These are phyloP conservation scores for Tachycineta bicolor DNA, from an alignment of 2,113 vertebrate species.

Conservation along the genomic window DNA sequence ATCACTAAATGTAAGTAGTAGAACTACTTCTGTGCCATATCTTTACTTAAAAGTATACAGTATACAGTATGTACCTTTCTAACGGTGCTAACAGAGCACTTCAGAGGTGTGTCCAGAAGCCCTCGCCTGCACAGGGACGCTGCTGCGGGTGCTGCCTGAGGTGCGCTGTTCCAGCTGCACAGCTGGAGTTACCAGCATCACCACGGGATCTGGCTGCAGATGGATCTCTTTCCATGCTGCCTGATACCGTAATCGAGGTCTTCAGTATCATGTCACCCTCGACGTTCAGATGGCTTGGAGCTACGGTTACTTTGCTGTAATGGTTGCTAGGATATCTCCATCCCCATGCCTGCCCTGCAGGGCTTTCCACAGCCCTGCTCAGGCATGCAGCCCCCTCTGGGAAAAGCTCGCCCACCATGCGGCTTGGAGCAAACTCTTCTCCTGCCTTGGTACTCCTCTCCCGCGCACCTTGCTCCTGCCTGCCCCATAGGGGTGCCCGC, in stretches of 20 bases:
- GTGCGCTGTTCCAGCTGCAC: background rate
- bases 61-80: background rate
- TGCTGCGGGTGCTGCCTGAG: background rate
- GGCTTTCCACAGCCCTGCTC: background rate
- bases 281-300: background rate
- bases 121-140: accelerated
- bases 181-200: constrained; percentile 22
- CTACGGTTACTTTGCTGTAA: background rate
- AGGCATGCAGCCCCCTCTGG: background rate
- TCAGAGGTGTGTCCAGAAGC: background rate
- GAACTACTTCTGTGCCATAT: background rate
- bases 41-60: background rate
- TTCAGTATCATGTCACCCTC: constrained; percentile 4
- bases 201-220: background rate
- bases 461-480: background rate
- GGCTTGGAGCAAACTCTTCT: background rate
- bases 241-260: background rate
- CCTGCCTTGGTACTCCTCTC: background rate
- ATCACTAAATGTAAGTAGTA: constrained; percentile 84
- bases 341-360: background rate
- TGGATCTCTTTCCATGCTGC: constrained; percentile 28
- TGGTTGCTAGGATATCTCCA: background rate
- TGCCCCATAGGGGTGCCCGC: accelerated
- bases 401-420: background rate
- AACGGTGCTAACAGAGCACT: background rate